A percentile compares a stretch with the other conserved stretches of the same genome.
Evolutionary conservation across 2,888 invertebrate genomes (phyloP).

Genomic region (Sesia bembeciformis): DNA sequence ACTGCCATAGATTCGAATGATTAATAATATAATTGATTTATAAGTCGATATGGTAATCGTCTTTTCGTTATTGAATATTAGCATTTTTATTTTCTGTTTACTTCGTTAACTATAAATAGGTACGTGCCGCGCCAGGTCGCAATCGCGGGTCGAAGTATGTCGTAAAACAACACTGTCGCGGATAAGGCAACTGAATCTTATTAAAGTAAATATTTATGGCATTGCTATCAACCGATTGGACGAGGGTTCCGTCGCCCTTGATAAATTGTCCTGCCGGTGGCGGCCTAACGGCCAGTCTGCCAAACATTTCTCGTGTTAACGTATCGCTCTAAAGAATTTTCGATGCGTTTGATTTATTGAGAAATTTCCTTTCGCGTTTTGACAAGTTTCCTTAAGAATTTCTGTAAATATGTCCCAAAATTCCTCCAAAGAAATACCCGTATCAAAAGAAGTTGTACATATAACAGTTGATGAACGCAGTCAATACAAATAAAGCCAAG

Average conservation of each 20-base stretch:
- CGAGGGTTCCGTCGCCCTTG: conserved; percentile 63
- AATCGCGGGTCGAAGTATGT: conserved; percentile 56
- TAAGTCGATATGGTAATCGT: too few relatives aligned
- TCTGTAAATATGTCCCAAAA: not conserved
- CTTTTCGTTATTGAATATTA: not conserved
- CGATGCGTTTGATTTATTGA: conserved; percentile 56
- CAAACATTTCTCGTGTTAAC: conserved; percentile 55
- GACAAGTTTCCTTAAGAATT: conserved; percentile 27
- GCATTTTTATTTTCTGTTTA: not conserved
- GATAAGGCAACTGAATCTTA: conserved; percentile 71
- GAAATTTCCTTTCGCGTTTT: conserved; percentile 52
- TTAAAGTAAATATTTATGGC: conserved; percentile 74
- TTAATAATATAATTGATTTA: too few relatives aligned
- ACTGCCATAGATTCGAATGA: too few relatives aligned
- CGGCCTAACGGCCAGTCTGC: conserved; percentile 51
- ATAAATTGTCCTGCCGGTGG: conserved; percentile 65
- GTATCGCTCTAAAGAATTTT: conserved; percentile 50
- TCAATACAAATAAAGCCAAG: not conserved
- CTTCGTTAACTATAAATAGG: conserved; percentile 27
- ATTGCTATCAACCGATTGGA: conserved; percentile 70
- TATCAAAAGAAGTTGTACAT: not conserved
- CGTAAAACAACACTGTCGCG: conserved; percentile 61
- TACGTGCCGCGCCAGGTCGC: conserved; percentile 46
- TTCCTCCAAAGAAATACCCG: not conserved
- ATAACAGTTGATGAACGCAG: not conserved